These are phyloP conservation scores for Carassius gibelio DNA, from an alignment of 2,113 vertebrate species.

Conservation along the genomic window DNA sequence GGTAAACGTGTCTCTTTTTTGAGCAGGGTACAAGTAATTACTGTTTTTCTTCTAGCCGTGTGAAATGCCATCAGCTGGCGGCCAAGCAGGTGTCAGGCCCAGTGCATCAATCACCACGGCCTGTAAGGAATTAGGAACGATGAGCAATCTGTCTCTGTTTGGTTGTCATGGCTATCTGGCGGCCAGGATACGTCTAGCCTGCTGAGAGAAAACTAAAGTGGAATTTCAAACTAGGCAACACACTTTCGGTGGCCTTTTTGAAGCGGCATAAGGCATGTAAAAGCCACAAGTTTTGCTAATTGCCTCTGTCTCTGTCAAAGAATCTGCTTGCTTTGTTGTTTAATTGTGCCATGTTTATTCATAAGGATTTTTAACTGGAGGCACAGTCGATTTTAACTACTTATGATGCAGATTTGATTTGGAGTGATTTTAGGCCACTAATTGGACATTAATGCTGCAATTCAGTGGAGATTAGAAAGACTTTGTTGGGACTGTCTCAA, in stretches of 20 bases:
- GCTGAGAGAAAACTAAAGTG: background rate
- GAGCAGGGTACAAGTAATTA: conserved; percentile 65
- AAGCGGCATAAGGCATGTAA: background rate
- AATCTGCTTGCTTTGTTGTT: conserved; percentile 1
- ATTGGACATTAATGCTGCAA: conserved; percentile 12
- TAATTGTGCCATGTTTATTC: conserved; percentile 36
- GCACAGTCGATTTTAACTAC: background rate
- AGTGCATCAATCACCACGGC: conserved; percentile 62
- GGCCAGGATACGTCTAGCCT: background rate
- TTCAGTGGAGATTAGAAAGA: background rate
- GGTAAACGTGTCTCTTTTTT: conserved; percentile 57
- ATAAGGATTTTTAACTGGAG: conserved; percentile 9
- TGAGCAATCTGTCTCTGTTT: conserved; percentile 42
- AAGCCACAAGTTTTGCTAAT: conserved; percentile 5
- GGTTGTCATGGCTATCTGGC: conserved; percentile 51
- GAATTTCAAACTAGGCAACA: background rate
- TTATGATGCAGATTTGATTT: conserved; percentile 31
- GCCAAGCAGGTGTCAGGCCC: conserved; percentile 53
- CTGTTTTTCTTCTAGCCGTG: conserved; percentile 56
- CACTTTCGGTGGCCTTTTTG: background rate
- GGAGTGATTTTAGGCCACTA: conserved; percentile 2
- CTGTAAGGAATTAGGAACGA: conserved; percentile 60
- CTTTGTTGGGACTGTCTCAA: background rate
- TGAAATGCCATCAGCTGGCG: conserved; percentile 71
- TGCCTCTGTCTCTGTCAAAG: background rate